phyloP scores from a whole-genome alignment of 1,140 invertebrate species.

The Aleiodes sp. region DNA sequence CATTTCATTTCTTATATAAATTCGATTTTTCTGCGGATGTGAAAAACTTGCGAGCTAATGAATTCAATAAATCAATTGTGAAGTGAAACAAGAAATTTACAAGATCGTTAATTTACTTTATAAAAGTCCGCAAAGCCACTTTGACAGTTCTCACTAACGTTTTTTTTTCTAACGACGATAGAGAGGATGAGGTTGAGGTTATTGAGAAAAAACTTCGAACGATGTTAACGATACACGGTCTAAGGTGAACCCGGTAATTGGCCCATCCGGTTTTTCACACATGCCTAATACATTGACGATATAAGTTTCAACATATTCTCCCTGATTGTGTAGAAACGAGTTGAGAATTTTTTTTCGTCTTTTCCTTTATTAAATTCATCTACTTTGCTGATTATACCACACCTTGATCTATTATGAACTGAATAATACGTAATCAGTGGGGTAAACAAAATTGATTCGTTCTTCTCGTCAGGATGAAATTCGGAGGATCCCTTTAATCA shows the following conservation, averaged over 20 bases:
- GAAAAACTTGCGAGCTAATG: neutral
- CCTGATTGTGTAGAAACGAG: neutral
- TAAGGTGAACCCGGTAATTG: conserved; percentile 10
- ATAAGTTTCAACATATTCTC: neutral
- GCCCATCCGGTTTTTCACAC: neutral
- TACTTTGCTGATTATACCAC: neutral
- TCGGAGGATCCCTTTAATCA: no score
- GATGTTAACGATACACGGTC: neutral
- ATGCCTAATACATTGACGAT: neutral
- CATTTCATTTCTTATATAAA: no score
- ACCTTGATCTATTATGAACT: neutral
- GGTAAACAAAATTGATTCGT: neutral
- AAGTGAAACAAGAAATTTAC: neutral
- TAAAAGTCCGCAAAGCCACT: neutral
- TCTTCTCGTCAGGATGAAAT: neutral
- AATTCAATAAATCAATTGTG: conserved; percentile 1
- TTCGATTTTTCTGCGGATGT: no score
- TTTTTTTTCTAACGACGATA: neutral
- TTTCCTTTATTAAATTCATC: neutral
- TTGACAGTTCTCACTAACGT: conserved; percentile 8
- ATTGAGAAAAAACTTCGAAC: neutral
- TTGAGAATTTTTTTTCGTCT: neutral
- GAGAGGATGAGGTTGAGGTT: neutral
- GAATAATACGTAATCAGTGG: neutral
- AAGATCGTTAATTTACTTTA: neutral